phyloP scores from a whole-genome alignment of 2,797 vertebrate species.

The Ctenopoma multispine region DNA sequence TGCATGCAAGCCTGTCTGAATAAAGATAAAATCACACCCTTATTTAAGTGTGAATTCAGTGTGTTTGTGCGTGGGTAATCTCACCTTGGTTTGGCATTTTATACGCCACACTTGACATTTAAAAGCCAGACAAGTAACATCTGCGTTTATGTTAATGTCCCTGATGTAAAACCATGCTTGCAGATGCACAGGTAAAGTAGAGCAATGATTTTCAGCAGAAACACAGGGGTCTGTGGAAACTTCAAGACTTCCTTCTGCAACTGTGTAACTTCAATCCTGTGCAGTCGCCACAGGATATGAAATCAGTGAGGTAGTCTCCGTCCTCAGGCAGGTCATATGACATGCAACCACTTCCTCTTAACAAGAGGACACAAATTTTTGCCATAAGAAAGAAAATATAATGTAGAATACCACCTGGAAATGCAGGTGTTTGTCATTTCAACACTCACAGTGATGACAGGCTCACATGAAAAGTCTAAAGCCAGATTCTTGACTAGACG shows the following conservation, averaged over 20 bases:
- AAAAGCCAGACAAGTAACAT: slow-evolving; percentile 2
- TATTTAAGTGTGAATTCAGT: slow-evolving; percentile 10
- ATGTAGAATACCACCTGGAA: slow-evolving; percentile 7
- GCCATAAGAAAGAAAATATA: slow-evolving; percentile 20
- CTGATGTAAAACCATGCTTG: neutral
- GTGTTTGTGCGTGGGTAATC: slow-evolving; percentile 5
- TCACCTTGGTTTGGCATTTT: slow-evolving; percentile 16
- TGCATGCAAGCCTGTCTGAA: slow-evolving; percentile 43
- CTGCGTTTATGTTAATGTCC: neutral
- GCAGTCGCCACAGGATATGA: slow-evolving; percentile 71
- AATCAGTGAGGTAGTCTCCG: slow-evolving; percentile 64
- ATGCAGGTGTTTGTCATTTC: slow-evolving; percentile 5
- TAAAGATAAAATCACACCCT: slow-evolving; percentile 62
- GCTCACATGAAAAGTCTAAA: neutral
- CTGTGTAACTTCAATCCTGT: slow-evolving; percentile 52
- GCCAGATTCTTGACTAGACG: slow-evolving; percentile 1
- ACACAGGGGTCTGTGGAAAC: slow-evolving; percentile 63
- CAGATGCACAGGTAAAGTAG: neutral
- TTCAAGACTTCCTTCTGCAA: slow-evolving; percentile 59
- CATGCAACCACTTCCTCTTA: slow-evolving; percentile 72
- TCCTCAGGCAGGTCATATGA: slow-evolving; percentile 66
- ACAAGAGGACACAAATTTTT: slow-evolving; percentile 30
- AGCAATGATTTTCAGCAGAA: slow-evolving; percentile 25
- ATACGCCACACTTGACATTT: slow-evolving; percentile 30
- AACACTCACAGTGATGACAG: neutral